These are phyloP conservation scores for Aplocera efformata DNA, from an alignment of 2,888 invertebrate species.

Conservation along the genomic window DNA sequence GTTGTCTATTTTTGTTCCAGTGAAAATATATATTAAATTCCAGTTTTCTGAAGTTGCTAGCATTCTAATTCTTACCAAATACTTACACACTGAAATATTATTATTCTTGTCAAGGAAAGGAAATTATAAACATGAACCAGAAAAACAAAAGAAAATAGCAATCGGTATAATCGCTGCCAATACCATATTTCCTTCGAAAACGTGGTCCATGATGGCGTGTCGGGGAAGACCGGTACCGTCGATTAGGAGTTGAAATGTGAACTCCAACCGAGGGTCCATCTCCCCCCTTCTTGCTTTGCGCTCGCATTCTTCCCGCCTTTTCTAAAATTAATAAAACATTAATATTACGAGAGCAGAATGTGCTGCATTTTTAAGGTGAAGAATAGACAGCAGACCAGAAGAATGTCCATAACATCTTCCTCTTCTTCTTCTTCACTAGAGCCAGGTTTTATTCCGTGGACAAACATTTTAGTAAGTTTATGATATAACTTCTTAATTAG, in stretches of 20 bases:
- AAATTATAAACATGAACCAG: too few relatives aligned
- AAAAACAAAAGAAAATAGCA: too few relatives aligned
- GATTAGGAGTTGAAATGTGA: slow-evolving; percentile 92
- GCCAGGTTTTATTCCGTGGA: slow-evolving; percentile 76
- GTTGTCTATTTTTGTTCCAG: too few relatives aligned
- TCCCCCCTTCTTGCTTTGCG: slow-evolving; percentile 93
- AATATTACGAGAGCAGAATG: not conserved
- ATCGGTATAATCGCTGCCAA: too few relatives aligned
- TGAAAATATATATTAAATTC: too few relatives aligned
- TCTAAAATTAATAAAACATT: slow-evolving; percentile 44
- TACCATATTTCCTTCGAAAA: slow-evolving; percentile 94
- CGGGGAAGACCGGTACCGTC: slow-evolving; percentile 90
- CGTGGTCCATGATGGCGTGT: slow-evolving; percentile 94
- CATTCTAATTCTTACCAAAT: too few relatives aligned
- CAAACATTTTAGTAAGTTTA: slow-evolving; percentile 68
- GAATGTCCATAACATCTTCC: slow-evolving; percentile 78
- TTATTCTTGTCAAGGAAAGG: too few relatives aligned
- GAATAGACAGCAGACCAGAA: slow-evolving; percentile 55
- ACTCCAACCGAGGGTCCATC: slow-evolving; percentile 95
- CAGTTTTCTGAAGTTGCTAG: too few relatives aligned
- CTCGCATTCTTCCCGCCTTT: slow-evolving; percentile 94
- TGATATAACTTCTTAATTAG: not conserved
- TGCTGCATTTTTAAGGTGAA: not conserved
- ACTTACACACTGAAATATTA: too few relatives aligned
- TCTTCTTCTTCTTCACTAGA: slow-evolving; percentile 81